Evolutionary conservation across 23 tunicate genomes (phyloP).

Genomic region (Ascidia mentula): DNA sequence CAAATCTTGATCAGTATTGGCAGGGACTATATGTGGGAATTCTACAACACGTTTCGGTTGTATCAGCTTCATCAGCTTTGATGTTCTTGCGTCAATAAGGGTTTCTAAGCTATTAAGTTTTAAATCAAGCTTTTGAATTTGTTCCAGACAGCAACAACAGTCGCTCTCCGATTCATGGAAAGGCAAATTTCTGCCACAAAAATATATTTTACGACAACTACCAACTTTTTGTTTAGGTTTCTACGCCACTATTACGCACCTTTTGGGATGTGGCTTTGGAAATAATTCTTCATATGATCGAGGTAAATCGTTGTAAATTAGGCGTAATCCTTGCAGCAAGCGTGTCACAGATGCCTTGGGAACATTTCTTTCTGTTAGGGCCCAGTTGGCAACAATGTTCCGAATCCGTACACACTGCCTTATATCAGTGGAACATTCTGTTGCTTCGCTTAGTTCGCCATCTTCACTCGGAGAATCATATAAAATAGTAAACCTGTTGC

Average conservation of each 20-base stretch:
- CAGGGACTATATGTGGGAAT: not conserved
- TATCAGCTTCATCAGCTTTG: not conserved
- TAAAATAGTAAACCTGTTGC: not conserved
- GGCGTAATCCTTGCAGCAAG: conserved; percentile 21
- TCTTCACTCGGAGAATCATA: not conserved
- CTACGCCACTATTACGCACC: too few species aligned
- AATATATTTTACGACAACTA: not conserved
- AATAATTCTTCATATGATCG: conserved; percentile 18
- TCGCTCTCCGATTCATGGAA: too few species aligned
- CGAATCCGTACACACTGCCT: not conserved
- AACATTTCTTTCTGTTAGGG: conserved; percentile 35
- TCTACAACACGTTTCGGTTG: not conserved
- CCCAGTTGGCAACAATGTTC: conserved; percentile 39
- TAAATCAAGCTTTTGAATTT: not conserved
- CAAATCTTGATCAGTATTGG: not conserved
- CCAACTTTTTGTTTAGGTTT: too few species aligned
- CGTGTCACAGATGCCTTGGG: conserved; percentile 38
- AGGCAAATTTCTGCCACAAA: not conserved
- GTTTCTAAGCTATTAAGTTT: not conserved
- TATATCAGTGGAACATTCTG: not conserved
- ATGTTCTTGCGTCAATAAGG: not conserved
- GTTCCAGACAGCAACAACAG: too few species aligned
- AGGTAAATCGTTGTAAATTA: conserved; percentile 31
- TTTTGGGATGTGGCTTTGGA: conserved; percentile 13
- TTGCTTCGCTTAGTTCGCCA: not conserved